phyloP scores from a whole-genome alignment of 1,140 invertebrate species.

The Panulirus ornatus region DNA sequence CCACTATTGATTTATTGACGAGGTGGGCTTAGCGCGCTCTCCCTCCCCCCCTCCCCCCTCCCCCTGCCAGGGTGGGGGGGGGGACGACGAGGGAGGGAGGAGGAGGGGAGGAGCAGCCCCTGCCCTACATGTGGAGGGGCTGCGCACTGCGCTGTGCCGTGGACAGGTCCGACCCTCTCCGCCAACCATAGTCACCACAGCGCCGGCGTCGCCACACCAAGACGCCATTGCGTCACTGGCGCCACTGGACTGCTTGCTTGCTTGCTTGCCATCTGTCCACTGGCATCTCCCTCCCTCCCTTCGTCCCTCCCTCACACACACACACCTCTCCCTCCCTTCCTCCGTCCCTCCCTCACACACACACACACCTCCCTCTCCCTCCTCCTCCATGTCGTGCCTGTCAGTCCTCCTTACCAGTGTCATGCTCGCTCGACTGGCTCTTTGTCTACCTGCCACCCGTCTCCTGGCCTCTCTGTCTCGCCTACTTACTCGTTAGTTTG shows the following conservation, averaged over 20 bases:
- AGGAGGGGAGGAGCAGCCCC: too few species aligned
- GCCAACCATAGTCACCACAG: neutral
- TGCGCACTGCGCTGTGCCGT: neutral
- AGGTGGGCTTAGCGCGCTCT: too few species aligned
- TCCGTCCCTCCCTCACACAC: neutral
- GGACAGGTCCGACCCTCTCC: neutral
- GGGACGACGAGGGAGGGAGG: too few species aligned
- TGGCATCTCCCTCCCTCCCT: too few species aligned
- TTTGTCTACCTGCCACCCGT: too few species aligned
- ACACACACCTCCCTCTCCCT: neutral
- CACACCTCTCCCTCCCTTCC: neutral
- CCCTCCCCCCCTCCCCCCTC: neutral
- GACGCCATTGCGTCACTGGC: neutral
- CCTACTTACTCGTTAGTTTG: too few species aligned
- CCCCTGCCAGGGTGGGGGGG: too few species aligned
- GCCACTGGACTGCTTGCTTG: too few species aligned
- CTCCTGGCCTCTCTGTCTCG: too few species aligned
- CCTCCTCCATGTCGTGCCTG: neutral
- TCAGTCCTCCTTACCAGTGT: too few species aligned
- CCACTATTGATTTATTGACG: slow-evolving; percentile 19
- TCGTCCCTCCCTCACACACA: neutral
- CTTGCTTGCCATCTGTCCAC: too few species aligned
- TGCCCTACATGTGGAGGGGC: neutral
- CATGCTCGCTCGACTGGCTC: too few species aligned
- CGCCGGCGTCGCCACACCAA: neutral